These are phyloP conservation scores for Rapana venosa DNA, from an alignment of 2,888 invertebrate species.

Conservation along the genomic window DNA sequence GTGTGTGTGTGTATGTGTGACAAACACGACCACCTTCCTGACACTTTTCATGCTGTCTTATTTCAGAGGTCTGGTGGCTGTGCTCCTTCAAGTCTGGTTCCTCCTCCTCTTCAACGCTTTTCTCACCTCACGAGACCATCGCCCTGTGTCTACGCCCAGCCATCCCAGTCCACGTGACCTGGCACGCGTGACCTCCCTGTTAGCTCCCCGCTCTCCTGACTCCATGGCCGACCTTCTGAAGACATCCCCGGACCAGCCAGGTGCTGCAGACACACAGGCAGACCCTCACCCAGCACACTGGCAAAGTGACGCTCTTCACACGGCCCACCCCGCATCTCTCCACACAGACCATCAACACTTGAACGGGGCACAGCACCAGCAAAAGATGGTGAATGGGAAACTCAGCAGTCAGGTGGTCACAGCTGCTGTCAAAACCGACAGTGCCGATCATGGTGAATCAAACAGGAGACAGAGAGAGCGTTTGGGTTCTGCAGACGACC, in stretches of 20 bases:
- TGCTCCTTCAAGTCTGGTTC: neutral
- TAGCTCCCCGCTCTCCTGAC: neutral
- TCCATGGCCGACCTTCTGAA: neutral
- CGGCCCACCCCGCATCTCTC: too few species aligned
- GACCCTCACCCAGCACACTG: neutral
- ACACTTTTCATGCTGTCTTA: neutral
- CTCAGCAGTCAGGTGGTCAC: too few species aligned
- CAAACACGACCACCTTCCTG: neutral
- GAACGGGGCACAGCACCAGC: too few species aligned
- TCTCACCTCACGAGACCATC: neutral
- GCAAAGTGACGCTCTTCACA: too few species aligned
- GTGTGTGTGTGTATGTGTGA: slow-evolving; percentile 24
- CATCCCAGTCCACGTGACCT: too few species aligned
- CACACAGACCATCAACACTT: too few species aligned
- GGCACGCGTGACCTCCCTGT: neutral
- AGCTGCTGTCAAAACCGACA: too few species aligned
- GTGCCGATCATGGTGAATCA: too few species aligned
- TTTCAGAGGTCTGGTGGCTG: neutral
- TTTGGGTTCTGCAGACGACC: too few species aligned
- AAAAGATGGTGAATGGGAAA: too few species aligned
- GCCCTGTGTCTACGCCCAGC: neutral
- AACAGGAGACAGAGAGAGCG: too few species aligned
- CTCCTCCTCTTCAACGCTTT: neutral
- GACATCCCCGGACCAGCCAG: neutral
- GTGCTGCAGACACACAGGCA: neutral